A percentile compares a stretch with the other conserved stretches of the same genome.
Conservation (phyloP, 2,113 vertebrate species). For the Prinia subflava region DNA sequence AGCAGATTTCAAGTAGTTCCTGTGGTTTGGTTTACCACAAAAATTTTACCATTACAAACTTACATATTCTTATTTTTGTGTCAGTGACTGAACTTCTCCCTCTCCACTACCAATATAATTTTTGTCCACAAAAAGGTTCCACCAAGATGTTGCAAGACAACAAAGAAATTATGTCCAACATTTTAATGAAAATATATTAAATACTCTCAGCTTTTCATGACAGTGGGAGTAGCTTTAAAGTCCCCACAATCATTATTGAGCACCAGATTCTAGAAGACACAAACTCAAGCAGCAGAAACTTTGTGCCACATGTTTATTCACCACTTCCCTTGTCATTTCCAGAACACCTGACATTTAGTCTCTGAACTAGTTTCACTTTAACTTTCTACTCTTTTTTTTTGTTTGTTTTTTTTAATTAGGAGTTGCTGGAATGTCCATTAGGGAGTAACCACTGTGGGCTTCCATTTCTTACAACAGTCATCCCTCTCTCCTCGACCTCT, state of each 20-base stretch:
- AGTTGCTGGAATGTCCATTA: neutral
- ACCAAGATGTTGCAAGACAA: neutral
- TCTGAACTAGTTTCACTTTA: neutral
- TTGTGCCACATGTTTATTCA: accelerated
- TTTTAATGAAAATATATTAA: neutral
- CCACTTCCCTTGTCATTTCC: neutral
- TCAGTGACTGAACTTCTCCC: neutral
- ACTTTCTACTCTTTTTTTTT: neutral
- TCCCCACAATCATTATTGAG: neutral
- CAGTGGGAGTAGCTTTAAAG: neutral
- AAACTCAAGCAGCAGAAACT: neutral
- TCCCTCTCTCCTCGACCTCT: neutral
- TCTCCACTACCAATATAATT: neutral
- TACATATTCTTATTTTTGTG: neutral
- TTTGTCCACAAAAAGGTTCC: neutral
- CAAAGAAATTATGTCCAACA: neutral
- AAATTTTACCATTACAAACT: neutral
- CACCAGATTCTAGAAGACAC: neutral
- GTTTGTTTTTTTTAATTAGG: neutral
- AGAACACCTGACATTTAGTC: neutral
- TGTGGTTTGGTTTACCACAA: neutral
- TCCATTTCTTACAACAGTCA: neutral
- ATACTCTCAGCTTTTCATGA: neutral
- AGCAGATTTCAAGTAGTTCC: neutral
- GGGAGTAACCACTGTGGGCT: neutral